A percentile compares a stretch with the other conserved stretches of the same genome.
phyloP scores from a whole-genome alignment of 1,140 invertebrate species.

The Sinonovacula constricta region DNA sequence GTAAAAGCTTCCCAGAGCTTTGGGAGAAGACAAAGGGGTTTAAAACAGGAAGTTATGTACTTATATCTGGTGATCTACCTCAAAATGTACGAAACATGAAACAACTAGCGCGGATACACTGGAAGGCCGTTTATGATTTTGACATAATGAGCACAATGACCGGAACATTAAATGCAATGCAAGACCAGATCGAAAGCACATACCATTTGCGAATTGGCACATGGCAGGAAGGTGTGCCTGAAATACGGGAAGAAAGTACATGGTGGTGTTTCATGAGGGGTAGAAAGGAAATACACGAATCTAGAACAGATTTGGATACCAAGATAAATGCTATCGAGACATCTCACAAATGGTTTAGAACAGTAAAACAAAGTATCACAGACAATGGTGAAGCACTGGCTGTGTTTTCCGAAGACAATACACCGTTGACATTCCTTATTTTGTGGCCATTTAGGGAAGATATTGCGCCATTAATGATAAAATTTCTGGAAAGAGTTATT shows the following conservation, averaged over 20 bases:
- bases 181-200: conserved; percentile 46
- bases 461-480: conserved; percentile 37
- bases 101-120: conserved; percentile 15
- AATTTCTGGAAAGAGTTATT: conserved; percentile 46
- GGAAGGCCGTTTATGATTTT: conserved; percentile 47
- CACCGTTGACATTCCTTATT: conserved; percentile 50
- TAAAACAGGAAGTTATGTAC: conserved; percentile 26
- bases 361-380: conserved; percentile 36
- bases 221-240: conserved; percentile 50
- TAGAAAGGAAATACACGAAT: conserved; percentile 51
- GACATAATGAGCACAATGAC: conserved; percentile 42
- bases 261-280: conserved; percentile 62
- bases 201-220: conserved; percentile 51
- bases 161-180: conserved; percentile 51
- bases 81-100: background rate
- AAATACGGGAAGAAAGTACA: conserved; percentile 56
- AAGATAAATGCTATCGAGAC: conserved; percentile 1
- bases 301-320: conserved; percentile 38
- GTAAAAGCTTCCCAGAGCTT: conserved; percentile 20
- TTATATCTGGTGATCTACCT: conserved; percentile 25
- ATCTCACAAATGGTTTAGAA: conserved; percentile 47
- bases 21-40: conserved; percentile 11
- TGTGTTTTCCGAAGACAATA: conserved; percentile 57
- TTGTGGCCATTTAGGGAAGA: conserved; percentile 53
- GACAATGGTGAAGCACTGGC: conserved; percentile 49